Evolutionary conservation across 2,113 vertebrate species (phyloP).

Genomic region (Engystomops pustulosus): DNA sequence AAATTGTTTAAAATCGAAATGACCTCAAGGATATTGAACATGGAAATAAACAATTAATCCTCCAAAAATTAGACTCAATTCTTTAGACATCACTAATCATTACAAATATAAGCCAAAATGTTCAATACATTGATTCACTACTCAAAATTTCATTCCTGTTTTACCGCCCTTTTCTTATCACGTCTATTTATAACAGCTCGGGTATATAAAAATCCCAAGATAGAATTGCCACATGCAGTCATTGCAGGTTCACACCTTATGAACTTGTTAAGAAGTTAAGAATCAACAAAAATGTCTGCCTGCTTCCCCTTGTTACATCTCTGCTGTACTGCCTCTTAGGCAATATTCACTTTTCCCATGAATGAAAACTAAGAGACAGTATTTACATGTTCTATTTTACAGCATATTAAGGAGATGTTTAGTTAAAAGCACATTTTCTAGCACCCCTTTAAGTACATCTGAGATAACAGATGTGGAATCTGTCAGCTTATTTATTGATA

Average conservation of each 20-base stretch:
- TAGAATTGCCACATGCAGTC: constrained; percentile 5
- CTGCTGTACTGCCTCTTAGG: constrained; percentile 1
- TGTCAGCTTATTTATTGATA: no score
- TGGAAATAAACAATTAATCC: neutral
- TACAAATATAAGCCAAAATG: neutral
- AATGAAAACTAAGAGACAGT: neutral
- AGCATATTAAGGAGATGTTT: neutral
- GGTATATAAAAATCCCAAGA: neutral
- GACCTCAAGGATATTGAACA: neutral
- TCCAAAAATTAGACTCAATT: no score
- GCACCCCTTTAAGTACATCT: neutral
- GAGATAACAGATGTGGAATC: no score
- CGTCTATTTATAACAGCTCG: neutral
- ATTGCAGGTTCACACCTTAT: constrained; percentile 31
- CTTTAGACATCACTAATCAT: neutral
- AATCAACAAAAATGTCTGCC: constrained; percentile 10
- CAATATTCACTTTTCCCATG: neutral
- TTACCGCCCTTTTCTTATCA: neutral
- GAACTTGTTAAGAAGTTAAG: constrained; percentile 1
- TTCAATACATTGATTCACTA: neutral
- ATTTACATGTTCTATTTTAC: no score
- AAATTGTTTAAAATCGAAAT: neutral
- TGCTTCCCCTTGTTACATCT: neutral
- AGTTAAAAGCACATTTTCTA: neutral
- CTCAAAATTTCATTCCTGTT: neutral